These are phyloP conservation scores for Octopus sinensis DNA, from an alignment of 1,140 invertebrate genomes.

Conservation along the genomic window DNA sequence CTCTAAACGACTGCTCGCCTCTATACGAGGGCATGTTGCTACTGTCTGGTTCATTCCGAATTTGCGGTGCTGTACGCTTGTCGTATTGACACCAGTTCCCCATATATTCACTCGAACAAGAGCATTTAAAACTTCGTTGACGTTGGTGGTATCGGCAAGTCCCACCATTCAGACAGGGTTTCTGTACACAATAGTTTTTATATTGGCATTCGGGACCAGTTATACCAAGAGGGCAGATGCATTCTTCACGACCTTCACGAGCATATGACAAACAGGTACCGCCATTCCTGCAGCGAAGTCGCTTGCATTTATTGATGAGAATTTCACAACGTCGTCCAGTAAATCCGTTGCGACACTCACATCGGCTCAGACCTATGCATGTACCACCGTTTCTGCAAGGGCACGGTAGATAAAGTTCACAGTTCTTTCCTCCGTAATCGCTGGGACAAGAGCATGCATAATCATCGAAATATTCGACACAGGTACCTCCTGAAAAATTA, in stretches of 20 bases:
- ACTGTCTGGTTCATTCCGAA: not conserved
- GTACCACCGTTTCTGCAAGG: constrained; percentile 32
- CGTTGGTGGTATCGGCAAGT: constrained; percentile 17
- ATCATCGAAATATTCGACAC: constrained; percentile 31
- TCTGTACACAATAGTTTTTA: constrained; percentile 25
- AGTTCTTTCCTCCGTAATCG: constrained; percentile 32
- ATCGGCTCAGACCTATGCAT: constrained; percentile 20
- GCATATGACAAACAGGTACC: constrained; percentile 27
- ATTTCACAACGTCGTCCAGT: constrained; percentile 35
- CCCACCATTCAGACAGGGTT: constrained; percentile 33
- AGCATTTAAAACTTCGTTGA: not conserved
- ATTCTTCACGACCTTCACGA: constrained; percentile 19
- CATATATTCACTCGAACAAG: not conserved
- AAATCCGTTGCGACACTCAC: constrained; percentile 20
- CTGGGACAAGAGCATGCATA: constrained; percentile 32
- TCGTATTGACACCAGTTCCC: constrained; percentile 6
- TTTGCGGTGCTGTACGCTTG: not conserved
- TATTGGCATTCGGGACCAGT: constrained; percentile 30
- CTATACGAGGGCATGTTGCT: not conserved
- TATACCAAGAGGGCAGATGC: constrained; percentile 27
- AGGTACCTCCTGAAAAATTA: constrained; percentile 27
- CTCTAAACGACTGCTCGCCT: not conserved
- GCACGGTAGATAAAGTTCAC: constrained; percentile 32
- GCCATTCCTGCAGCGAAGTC: constrained; percentile 30
- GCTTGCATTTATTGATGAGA: constrained; percentile 29